These are phyloP conservation scores for Druceiella hillmani DNA, from an alignment of 2,888 invertebrate species.

Conservation along the genomic window DNA sequence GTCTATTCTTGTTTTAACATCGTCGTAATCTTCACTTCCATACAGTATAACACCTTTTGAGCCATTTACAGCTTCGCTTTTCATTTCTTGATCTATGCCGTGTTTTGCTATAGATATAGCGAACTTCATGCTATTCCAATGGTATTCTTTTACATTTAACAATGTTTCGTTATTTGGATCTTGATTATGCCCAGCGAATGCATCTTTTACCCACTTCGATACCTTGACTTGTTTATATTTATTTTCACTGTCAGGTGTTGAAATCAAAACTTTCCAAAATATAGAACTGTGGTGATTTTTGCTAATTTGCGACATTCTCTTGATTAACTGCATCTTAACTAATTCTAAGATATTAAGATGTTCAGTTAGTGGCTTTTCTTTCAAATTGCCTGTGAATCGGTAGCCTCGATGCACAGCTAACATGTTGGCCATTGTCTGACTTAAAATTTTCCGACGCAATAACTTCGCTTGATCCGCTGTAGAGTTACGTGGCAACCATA, in stretches of 20 bases:
- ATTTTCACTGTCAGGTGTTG: constrained; percentile 50
- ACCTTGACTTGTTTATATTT: constrained; percentile 40
- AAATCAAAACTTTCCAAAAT: constrained; percentile 59
- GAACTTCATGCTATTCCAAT: constrained; percentile 48
- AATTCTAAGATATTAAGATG: constrained; percentile 42
- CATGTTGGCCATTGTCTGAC: constrained; percentile 37
- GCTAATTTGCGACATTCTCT: constrained; percentile 45
- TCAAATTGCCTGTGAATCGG: constrained; percentile 37
- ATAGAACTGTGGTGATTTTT: constrained; percentile 40
- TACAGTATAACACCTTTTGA: constrained; percentile 42
- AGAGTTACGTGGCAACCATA: constrained; percentile 39
- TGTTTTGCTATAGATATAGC: constrained; percentile 43
- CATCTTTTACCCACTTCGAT: constrained; percentile 43
- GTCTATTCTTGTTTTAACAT: constrained; percentile 31
- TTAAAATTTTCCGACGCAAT: constrained; percentile 34
- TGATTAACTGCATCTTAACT: constrained; percentile 40
- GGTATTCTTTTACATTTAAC: constrained; percentile 39
- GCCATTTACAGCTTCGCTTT: constrained; percentile 38
- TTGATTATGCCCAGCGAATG: constrained; percentile 39
- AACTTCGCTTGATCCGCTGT: constrained; percentile 35
- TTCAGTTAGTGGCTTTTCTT: constrained; percentile 32
- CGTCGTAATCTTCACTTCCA: constrained; percentile 32
- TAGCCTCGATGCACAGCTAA: constrained; percentile 40
- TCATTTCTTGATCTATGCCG: constrained; percentile 29
- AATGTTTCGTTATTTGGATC: constrained; percentile 32